Base-by-base conservation (phyloP, 2,113 vertebrate species). In the Carettochelys insculpta region DNA sequence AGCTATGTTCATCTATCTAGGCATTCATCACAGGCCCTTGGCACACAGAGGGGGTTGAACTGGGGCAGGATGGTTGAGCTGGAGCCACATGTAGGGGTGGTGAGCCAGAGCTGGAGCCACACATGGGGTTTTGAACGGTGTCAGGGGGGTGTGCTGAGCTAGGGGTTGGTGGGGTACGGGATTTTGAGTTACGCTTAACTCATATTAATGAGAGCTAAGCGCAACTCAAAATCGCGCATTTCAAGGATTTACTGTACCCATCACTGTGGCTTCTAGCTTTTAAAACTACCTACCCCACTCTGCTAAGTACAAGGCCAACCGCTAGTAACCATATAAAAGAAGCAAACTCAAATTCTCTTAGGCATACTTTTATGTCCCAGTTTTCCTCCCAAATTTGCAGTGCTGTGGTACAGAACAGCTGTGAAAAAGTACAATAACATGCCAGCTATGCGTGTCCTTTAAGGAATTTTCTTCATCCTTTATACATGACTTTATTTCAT, bases 361-460 rank as follows among this genome's bases (percentile, higher is more conserved):
- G 76, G 7, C 86, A 34, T 9, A 38, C 61, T 84, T 82, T 75
- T 92, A 50, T 47, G 27, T 45, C 45, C n/a, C 54, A 20, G 0
- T 0, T 34, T 16, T 4, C 3, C 53, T 85, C 73, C 4, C 0
- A 85, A 41, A 83, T 6, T 3, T 71, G 5, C 4, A 88, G 43
- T 78, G 8, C 3, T 53, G 16, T 29, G n/a, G 77, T 27, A 68
- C 11, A 61, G 85, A 61, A 8, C 11, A 16, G 45, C 71, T 27
- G 41, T 25, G 41, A 45, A 25, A 13, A 45, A 45, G n/a, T 34
- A n/a, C 34, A 19, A 68, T 38, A 38, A 68, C 61, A 68, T 68
- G n/a, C 20, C 61, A 68, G n/a, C n/a, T 68, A 68, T 38, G 61
- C 2, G 16, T 68, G n/a, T 22, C 34, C 17, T 38, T 68, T 68